phyloP scores from a whole-genome alignment of 92 coral and sea anemone genomes.

The Porites divaricata region DNA sequence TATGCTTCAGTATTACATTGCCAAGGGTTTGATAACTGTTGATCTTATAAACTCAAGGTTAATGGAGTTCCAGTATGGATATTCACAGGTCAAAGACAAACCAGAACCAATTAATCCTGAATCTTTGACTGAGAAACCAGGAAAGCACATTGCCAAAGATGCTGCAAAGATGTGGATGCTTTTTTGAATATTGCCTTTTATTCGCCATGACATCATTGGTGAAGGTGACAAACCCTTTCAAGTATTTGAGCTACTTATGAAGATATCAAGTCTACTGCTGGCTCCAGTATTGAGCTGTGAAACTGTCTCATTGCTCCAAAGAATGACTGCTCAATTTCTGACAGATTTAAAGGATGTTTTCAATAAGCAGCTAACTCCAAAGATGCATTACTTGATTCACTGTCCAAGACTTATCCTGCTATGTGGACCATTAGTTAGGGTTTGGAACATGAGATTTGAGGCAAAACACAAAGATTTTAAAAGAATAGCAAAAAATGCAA shows the following conservation, averaged over 20 bases:
- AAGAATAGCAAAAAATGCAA: conserved; percentile 55
- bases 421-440: conserved; percentile 73
- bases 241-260: conserved; percentile 49
- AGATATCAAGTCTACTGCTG: conserved; percentile 50
- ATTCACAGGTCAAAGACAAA: conserved; percentile 50
- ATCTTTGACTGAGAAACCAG: conserved; percentile 28
- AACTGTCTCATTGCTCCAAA: conserved; percentile 45
- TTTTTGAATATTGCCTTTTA: conserved; percentile 61
- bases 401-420: conserved; percentile 67
- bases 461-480: conserved; percentile 72
- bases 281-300: conserved; percentile 53
- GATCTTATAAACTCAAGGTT: conserved; percentile 5
- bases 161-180: conserved; percentile 47
- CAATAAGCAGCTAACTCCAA: conserved; percentile 58
- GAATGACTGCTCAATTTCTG: conserved; percentile 47
- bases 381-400: conserved; percentile 74
- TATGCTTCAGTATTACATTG: conserved; percentile 24
- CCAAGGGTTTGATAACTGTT: conserved; percentile 3
- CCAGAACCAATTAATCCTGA: conserved; percentile 47
- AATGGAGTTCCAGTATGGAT: conserved; percentile 44
- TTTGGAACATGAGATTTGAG: conserved; percentile 78
- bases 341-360: conserved; percentile 47
- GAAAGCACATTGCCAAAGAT: conserved; percentile 42
- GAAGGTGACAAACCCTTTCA: conserved; percentile 51
- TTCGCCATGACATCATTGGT: conserved; percentile 56